Base-by-base conservation (phyloP, 2,797 vertebrate genomes). In the Melanotaenia nigrans region DNA sequence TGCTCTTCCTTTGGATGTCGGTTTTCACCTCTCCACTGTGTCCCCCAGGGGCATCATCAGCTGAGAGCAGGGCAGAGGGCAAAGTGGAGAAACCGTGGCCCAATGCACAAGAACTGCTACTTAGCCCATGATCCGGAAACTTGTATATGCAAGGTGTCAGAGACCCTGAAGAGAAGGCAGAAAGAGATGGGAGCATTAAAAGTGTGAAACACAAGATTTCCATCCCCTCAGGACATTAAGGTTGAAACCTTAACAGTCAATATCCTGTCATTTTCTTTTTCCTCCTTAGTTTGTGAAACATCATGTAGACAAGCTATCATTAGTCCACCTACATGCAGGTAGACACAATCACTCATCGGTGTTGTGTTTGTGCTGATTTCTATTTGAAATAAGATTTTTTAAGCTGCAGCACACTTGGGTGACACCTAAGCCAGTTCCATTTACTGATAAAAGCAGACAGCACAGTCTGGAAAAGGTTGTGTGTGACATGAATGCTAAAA, bases 81-180 rank as follows among this genome's bases (percentile, higher is more conserved):
- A 98, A 86, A 24, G 97, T 85, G 0, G 96, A 81, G 89, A 99
- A 98, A 53, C 97, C 76, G 0, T 97, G 97, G 69, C 95, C 92
- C 71, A 98, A 84, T 33, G 95, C 92, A 40, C 96, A 98, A 9
- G 96, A 96, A 49, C 95, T 83, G 30, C 95, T 90, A 0, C 93
- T 88, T 61, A 98, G 89, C 5, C 96, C 91, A 0, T 98, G 97
- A 72, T 99, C 97, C 0, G 97, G 96, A 90, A 99, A 97, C 85
- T 97, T 99, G 81, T 99, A 99, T 80, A 99, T 93, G 85, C 97
- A 98, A 5, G 97, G 95, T 18, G 96, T 93, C 70, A 99, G 93
- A 45, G 96, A 94, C 64, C 97, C 97, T 97, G 22, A 13, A 63
- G 69, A 60, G 59, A 65, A 22, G 53, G 28, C 12, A 54, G 60